Evolutionary conservation across 2,888 invertebrate species (phyloP).

Genomic region (Phorcus lineatus): DNA sequence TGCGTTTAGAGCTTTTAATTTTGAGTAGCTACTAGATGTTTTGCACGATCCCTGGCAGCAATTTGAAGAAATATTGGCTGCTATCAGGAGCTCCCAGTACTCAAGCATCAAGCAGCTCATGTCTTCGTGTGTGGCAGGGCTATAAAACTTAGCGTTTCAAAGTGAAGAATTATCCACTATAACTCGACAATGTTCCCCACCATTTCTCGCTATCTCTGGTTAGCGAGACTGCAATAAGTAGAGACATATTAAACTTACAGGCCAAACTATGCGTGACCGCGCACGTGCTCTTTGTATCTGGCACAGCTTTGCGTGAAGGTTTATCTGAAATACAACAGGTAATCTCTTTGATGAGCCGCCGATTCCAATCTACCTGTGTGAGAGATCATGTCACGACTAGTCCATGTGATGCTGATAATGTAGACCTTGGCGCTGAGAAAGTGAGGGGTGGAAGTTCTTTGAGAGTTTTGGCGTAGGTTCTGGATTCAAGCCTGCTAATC

Average conservation of each 20-base stretch:
- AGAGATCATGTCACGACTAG: not conserved
- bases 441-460: no score
- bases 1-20: no score
- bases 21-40: no score
- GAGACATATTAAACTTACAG: not conserved
- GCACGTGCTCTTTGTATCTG: not conserved
- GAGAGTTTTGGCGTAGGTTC: no score
- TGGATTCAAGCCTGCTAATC: no score
- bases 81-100: no score
- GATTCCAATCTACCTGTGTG: conserved; percentile 1
- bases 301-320: not conserved
- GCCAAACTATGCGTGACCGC: not conserved
- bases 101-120: not conserved
- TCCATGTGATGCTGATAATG: no score
- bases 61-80: no score
- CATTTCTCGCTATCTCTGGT: conserved; percentile 2
- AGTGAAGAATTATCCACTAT: conserved; percentile 6
- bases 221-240: not conserved
- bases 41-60: no score
- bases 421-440: no score
- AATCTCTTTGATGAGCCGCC: not conserved
- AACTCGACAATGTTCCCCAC: conserved; percentile 2
- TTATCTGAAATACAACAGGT: not conserved
- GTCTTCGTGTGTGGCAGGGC: not conserved
- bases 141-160: not conserved